Percentiles rank a stretch among this genome's conserved stretches.
phyloP scores from a whole-genome alignment of 2,113 vertebrate genomes.

The Bungarus multicinctus region DNA sequence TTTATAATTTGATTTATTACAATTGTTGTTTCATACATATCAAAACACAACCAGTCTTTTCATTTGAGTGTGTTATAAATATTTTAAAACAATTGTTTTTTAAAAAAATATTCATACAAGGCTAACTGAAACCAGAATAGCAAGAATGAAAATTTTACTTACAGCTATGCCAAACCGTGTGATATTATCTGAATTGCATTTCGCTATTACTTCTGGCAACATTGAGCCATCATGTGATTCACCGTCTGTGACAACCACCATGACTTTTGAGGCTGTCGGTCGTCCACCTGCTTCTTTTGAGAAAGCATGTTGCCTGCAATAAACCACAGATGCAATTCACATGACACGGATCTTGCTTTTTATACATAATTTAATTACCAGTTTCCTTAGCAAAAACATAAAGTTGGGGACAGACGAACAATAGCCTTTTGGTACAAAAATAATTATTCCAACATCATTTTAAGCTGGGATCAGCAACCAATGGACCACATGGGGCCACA shows the following conservation, averaged over 20 bases:
- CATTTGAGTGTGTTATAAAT: neutral
- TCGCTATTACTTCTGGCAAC: constrained; percentile 68
- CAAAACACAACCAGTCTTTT: neutral
- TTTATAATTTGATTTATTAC: neutral
- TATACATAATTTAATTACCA: neutral
- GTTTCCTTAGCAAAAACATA: neutral
- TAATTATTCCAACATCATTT: neutral
- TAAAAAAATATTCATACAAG: neutral
- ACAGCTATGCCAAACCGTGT: constrained; percentile 91
- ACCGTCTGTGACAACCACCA: constrained; percentile 93
- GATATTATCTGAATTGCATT: constrained; percentile 80
- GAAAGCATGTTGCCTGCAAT: constrained; percentile 74
- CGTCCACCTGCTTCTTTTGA: constrained; percentile 70
- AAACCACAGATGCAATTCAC: constrained; percentile 21
- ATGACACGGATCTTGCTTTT: neutral
- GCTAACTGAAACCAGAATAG: neutral
- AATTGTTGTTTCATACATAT: neutral
- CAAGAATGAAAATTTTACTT: constrained; percentile 63
- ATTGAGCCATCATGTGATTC: constrained; percentile 82
- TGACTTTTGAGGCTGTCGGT: constrained; percentile 78
- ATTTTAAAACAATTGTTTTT: neutral
- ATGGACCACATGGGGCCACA: neutral
- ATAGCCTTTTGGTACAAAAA: neutral
- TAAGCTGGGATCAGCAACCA: neutral
- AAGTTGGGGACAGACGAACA: neutral